Base-by-base conservation (phyloP, 2,113 vertebrate genomes). In the Ranitomeya variabilis region DNA sequence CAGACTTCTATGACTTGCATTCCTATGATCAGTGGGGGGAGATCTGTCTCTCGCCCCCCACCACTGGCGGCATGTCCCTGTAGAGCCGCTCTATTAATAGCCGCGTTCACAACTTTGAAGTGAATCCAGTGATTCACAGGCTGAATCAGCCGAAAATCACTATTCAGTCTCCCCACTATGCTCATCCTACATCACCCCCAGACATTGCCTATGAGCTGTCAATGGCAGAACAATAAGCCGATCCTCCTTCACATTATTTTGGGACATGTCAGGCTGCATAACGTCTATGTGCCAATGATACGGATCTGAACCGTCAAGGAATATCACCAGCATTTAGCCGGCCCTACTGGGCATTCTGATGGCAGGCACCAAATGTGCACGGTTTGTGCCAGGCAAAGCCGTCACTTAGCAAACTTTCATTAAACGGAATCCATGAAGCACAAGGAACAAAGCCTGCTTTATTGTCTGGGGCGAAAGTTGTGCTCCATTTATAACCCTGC, bases 181-280 rank as follows among this genome's bases (percentile, higher is more conserved):
- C 66, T n/a, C 5, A 85, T 79, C 77, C 91, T 91, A 93, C 94
- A 94, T 93, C 94, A 87, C 87, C 91, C 92, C 85, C 73, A 90
- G 37, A 45, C 37, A 45, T 45, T 45, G 5, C 88, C 89, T 92
- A 91, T 93, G 91, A 91, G 89, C 90, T 91, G 76, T 91, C 89
- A 92, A 92, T 7, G 55, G 26, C 91, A 93, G 89, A 89, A 91
- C 91, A 87, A 93, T 89, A 90, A 82, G 90, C 90, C 86, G 91
- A 92, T 26, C 55, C 23, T 86, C 92, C 93, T 88, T 86, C 90
- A n/a, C 90, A 90, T 92, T 95, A 95, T 96, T 96, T 95, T 95
- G 95, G 94, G 94, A 96, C 94, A 95, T 92, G 91, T 92, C 91
- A 93, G 90, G 94, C 92, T 94, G 94, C 94, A 95, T 95, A 95